These are phyloP conservation scores for Cryptus viduatorius DNA, from an alignment of 2,888 invertebrate species.

Conservation along the genomic window DNA sequence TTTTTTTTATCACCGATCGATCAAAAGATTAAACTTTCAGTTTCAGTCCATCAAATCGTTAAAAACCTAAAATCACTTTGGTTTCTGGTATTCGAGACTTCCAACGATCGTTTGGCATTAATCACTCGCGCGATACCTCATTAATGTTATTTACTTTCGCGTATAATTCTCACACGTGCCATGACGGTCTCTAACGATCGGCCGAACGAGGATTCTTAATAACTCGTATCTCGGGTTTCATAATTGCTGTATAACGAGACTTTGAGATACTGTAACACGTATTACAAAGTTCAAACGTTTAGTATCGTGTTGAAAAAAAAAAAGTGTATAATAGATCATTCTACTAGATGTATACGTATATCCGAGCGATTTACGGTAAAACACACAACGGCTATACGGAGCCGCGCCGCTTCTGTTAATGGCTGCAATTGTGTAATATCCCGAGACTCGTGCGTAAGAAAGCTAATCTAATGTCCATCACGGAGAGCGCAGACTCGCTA, in stretches of 20 bases:
- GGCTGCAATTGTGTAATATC: slow-evolving; percentile 56
- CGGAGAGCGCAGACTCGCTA: neutral
- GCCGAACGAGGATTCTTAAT: slow-evolving; percentile 31
- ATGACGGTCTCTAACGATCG: slow-evolving; percentile 30
- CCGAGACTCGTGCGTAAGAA: slow-evolving; percentile 36
- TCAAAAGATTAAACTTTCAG: no score
- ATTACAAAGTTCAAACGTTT: slow-evolving; percentile 55
- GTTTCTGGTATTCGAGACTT: neutral
- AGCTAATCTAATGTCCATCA: slow-evolving; percentile 45
- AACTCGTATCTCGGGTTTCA: neutral
- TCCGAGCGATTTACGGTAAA: slow-evolving; percentile 13
- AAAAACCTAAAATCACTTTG: neutral
- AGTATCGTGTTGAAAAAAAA: slow-evolving; percentile 12
- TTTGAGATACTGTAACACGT: slow-evolving; percentile 23
- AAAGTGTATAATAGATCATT: slow-evolving; percentile 25
- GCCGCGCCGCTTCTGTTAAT: slow-evolving; percentile 35
- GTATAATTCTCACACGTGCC: slow-evolving; percentile 43
- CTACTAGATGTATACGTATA: slow-evolving; percentile 1
- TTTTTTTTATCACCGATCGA: no score
- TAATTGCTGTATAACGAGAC: slow-evolving; percentile 56
- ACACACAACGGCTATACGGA: slow-evolving; percentile 9
- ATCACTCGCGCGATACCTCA: slow-evolving; percentile 5
- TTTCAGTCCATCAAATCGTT: neutral
- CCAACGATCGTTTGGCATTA: neutral
- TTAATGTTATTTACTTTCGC: slow-evolving; percentile 24